Evolutionary conservation across 2,797 vertebrate genomes (phyloP).

Genomic region (Eremophila alpestris): DNA sequence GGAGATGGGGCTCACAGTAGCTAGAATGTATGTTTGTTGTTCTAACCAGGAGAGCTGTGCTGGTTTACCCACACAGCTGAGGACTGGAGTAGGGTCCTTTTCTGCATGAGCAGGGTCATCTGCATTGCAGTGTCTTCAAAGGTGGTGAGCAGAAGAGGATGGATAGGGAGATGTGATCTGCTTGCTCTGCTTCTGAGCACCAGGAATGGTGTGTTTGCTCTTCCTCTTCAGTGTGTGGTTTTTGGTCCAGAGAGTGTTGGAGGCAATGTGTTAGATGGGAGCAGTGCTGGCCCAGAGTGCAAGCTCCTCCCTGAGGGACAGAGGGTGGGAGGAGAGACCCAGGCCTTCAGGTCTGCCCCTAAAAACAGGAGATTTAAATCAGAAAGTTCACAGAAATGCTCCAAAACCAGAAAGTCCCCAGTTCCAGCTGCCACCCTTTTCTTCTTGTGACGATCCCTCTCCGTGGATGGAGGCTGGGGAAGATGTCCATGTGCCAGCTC

Average conservation of each 20-base stretch:
- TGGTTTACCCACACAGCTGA: neutral
- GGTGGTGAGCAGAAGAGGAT: neutral
- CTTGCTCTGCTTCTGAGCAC: neutral
- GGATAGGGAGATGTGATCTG: neutral
- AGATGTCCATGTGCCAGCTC: neutral
- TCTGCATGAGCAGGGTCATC: neutral
- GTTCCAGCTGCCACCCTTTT: neutral
- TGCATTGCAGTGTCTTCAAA: neutral
- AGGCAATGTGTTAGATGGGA: neutral
- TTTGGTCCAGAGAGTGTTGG: fast-evolving
- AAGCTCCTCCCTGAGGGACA: neutral
- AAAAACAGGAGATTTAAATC: neutral
- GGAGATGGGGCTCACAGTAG: fast-evolving
- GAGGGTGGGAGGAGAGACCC: neutral
- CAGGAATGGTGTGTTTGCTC: neutral
- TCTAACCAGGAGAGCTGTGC: neutral
- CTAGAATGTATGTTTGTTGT: neutral
- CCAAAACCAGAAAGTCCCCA: neutral
- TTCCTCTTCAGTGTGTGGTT: neutral
- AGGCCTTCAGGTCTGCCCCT: neutral
- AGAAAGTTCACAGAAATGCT: neutral
- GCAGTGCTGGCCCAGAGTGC: neutral
- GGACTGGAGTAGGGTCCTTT: neutral
- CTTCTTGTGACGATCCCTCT: neutral
- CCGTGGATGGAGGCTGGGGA: neutral